phyloP scores from a whole-genome alignment of 2,888 invertebrate species.

The Cybosia mesomella region DNA sequence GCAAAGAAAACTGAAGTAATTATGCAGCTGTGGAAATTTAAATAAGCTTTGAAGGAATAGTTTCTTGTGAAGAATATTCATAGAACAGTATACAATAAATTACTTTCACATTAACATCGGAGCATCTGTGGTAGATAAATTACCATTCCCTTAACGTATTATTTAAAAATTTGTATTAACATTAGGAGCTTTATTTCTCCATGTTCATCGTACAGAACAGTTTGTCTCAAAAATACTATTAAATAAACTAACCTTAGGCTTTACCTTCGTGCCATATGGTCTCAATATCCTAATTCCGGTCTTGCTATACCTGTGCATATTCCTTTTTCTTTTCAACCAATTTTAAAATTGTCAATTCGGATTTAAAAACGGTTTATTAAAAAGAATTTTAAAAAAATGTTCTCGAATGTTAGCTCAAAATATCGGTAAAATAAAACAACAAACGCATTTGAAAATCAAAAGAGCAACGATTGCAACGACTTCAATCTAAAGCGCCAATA shows the following conservation, averaged over 20 bases:
- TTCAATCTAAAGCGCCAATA: slow-evolving; percentile 1
- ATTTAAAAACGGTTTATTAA: not conserved
- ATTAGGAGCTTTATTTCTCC: not conserved
- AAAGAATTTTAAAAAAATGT: not conserved
- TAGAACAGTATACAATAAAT: slow-evolving; percentile 44
- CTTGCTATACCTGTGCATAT: not conserved
- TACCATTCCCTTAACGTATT: not conserved
- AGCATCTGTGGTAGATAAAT: slow-evolving; percentile 32
- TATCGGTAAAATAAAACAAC: not conserved
- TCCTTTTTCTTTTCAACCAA: too few relatives aligned
- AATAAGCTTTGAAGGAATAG: slow-evolving; percentile 41
- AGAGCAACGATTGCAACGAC: not conserved
- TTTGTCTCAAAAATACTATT: not conserved
- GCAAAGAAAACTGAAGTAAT: slow-evolving; percentile 46
- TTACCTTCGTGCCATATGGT: too few relatives aligned
- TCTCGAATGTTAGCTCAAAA: not conserved
- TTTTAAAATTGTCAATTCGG: too few relatives aligned
- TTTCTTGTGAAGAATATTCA: slow-evolving; percentile 42
- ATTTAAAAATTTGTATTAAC: not conserved
- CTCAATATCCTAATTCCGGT: not conserved
- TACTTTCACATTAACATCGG: slow-evolving; percentile 46
- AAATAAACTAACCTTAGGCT: not conserved
- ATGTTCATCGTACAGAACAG: not conserved
- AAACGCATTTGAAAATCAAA: not conserved
- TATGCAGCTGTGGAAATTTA: slow-evolving; percentile 46